Base-by-base conservation (phyloP, 2,797 vertebrate species). In the Bufotes viridis region DNA sequence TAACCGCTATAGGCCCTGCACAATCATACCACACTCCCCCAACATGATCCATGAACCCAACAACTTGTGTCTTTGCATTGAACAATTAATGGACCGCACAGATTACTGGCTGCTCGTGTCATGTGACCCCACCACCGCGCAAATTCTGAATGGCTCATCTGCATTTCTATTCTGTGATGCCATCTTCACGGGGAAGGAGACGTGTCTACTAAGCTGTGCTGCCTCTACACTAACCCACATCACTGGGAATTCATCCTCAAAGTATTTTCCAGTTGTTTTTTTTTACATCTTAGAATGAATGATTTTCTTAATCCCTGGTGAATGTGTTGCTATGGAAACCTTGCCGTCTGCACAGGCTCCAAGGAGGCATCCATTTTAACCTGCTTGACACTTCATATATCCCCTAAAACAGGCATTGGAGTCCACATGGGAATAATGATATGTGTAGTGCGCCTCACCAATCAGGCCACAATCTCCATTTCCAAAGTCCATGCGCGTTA, bases 301-400 rank as follows among this genome's bases (percentile, higher is more conserved):
- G 83, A 72, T 80, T 83, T 85, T 75, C 69, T 67, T 81, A 65
- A 80, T 85, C 82, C 72, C 87, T n/a, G 42, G 83, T 72, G 83
- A 70, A 42, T 61, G 57, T 8, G 82, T 86, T 89, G 58, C 78
- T 42, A 89, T 81, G 70, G 83, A 76, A 85, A 89, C 87, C 60
- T 58, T 24, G 51, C 49, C 22, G 79, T 7, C 58, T 57, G 78
- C 78, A 22, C 70, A 29, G 29, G 83, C 79, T 79, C 78, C 67
- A 42, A 78, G 69, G 57, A 20, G 79, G 58, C 29, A 63, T 82
- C 61, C n/a, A 76, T 60, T 79, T 82, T 74, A 72, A 72, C 67
- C 61, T 14, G 74, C 74, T 65, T 74, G 87, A 82, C 82, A 65
- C 18, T 81, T 87, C 72, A 85, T 88, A 65, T 14, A 72, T 88